Conservation (phyloP, 1,140 invertebrate species). For the Plutomurus gul region DNA sequence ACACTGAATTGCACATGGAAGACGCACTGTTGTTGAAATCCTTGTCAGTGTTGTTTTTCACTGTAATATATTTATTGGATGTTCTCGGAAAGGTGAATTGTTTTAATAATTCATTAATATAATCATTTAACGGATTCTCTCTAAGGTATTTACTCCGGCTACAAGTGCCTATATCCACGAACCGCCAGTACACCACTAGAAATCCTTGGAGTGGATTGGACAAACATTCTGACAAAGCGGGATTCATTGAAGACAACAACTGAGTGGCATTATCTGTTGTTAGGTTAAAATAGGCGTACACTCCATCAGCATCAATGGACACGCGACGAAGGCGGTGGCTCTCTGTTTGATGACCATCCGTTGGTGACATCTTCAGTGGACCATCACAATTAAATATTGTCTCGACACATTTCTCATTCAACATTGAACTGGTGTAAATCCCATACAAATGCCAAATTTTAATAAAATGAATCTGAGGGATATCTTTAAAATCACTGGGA, state of each 20-base stretch:
- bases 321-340: background rate
- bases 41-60: background rate
- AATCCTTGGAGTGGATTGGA: constrained; percentile 30
- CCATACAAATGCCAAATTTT: constrained; percentile 38
- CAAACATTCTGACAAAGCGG: background rate
- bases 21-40: too few species aligned
- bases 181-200: constrained; percentile 34
- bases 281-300: background rate
- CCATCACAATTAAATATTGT: background rate
- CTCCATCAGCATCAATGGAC: background rate
- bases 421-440: constrained; percentile 31
- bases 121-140: background rate
- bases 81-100: background rate
- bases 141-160: background rate
- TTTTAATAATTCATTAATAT: background rate
- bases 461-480: background rate
- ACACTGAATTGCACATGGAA: too few species aligned
- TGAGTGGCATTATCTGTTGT: constrained; percentile 16
- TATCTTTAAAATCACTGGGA: background rate
- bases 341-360: background rate
- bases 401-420: constrained; percentile 10
- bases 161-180: constrained; percentile 1
- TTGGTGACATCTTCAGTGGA: background rate
- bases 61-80: background rate
- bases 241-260: constrained; percentile 24